phyloP scores from a whole-genome alignment of 37 sponge, comb jelly and placozoan genomes.

The Aplysina aerophoba region DNA sequence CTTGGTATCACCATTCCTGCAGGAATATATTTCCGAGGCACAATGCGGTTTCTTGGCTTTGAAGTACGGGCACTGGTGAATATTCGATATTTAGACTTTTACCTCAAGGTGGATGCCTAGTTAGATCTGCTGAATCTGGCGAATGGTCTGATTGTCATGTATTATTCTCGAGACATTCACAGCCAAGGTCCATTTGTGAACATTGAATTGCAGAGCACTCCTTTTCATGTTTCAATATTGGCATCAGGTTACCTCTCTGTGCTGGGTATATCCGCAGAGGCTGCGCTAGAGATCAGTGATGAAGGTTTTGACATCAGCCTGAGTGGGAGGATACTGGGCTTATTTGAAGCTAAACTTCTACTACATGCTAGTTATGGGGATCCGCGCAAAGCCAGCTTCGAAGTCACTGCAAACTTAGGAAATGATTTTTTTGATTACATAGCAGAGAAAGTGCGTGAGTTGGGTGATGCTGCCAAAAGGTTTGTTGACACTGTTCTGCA shows the following conservation, averaged over 20 bases:
- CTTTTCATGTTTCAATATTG: neutral
- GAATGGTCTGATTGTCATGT: conserved; percentile 34
- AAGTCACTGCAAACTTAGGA: neutral
- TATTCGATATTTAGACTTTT: neutral
- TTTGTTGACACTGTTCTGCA: neutral
- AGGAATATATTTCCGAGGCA: conserved; percentile 45
- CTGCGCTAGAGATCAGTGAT: neutral
- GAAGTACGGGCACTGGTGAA: neutral
- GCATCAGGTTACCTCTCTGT: conserved; percentile 32
- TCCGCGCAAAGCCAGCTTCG: neutral
- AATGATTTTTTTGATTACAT: neutral
- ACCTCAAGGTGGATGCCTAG: neutral
- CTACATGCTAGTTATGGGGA: neutral
- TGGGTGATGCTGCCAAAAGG: neutral
- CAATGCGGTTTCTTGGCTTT: conserved; percentile 39
- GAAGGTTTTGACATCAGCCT: conserved; percentile 2
- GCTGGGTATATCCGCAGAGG: conserved; percentile 30
- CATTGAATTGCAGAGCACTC: neutral
- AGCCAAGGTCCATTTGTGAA: conserved; percentile 25
- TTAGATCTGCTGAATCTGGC: conserved; percentile 17
- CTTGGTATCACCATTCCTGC: conserved; percentile 24
- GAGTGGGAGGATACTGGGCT: conserved; percentile 8
- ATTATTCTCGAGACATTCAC: conserved; percentile 16
- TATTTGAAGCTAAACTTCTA: neutral
- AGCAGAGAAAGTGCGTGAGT: neutral